Base-by-base conservation (phyloP, 2,113 vertebrate genomes). In the Chlorocebus sabaeus region DNA sequence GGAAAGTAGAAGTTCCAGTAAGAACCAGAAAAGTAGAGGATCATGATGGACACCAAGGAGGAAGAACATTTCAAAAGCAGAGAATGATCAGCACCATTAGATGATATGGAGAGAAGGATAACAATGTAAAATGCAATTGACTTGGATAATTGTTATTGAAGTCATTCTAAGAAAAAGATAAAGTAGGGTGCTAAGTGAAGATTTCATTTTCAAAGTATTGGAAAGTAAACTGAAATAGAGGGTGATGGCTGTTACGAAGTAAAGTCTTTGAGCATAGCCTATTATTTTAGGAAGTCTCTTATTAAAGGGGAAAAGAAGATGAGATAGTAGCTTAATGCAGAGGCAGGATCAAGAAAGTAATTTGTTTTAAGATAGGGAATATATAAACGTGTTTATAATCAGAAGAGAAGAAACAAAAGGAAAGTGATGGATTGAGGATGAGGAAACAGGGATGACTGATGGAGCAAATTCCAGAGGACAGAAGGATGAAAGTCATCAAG, bases 301-400 rank as follows among this genome's bases (percentile, higher is more conserved):
- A 23, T 87, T 92, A 97, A 96, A 35, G 11, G 11, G 2, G 32
- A 85, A 84, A 81, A 90, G 87, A 81, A 90, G 83, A 76, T 85
- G 84, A 92, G 43, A 95, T 52, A 89, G 89, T 64, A 90, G 68
- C 73, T 91, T 70, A 95, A 61, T 61, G 67, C n/a, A 82, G 52
- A 96, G 27, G 32, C 75, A 85, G 76, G 64, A 96, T 92, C 57
- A 93, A 92, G 70, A 84, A 50, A 96, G 38, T 64, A 67, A 67
- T 97, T 95, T 97, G 87, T 93, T 95, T 95, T 52, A 88, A 73
- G 30, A 86, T 3, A 40, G 20, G 13, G 52, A 89, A 81, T 87
- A 80, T 32, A 90, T 32, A 84, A 87, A 81, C 35, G 30, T 35
- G 32, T 93, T 96, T 96, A 70, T 96, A 92, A 78, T 87, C 40